These are phyloP conservation scores for Gallinago stenura DNA, from an alignment of 2,797 vertebrate species.

Conservation along the genomic window DNA sequence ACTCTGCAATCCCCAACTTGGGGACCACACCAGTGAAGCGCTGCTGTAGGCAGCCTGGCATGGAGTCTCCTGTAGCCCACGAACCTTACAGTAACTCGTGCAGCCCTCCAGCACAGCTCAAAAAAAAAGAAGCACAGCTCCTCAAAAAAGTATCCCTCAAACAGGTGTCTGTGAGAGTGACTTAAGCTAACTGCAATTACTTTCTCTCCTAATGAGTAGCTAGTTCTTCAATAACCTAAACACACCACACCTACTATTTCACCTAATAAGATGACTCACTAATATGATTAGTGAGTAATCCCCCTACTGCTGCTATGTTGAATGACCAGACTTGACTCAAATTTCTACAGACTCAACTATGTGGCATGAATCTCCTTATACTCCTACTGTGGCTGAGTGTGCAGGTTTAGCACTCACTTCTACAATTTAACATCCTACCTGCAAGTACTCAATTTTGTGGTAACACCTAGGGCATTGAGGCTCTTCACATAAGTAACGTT, in stretches of 20 bases:
- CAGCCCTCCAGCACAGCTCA: not conserved
- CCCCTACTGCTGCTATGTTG: not conserved
- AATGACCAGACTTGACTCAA: not conserved
- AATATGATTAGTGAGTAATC: not conserved
- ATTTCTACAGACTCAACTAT: not conserved
- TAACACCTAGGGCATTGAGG: not conserved
- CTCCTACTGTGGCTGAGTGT: no score
- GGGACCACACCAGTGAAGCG: accelerated
- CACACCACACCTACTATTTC: not conserved
- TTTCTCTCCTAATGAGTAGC: not conserved
- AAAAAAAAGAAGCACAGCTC: not conserved
- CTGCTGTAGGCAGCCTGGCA: not conserved
- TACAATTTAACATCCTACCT: not conserved
- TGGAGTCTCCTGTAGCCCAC: not conserved
- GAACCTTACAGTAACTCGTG: not conserved
- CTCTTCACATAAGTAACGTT: not conserved
- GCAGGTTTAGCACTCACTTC: not conserved
- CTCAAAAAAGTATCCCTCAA: not conserved
- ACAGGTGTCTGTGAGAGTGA: not conserved
- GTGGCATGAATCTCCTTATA: not conserved
- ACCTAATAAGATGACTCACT: not conserved
- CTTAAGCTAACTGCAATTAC: not conserved
- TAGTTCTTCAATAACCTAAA: not conserved
- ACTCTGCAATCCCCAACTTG: accelerated
- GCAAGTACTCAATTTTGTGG: not conserved